Evolutionary conservation across 2,113 vertebrate species (phyloP).

Genomic region (Saccopteryx bilineata): DNA sequence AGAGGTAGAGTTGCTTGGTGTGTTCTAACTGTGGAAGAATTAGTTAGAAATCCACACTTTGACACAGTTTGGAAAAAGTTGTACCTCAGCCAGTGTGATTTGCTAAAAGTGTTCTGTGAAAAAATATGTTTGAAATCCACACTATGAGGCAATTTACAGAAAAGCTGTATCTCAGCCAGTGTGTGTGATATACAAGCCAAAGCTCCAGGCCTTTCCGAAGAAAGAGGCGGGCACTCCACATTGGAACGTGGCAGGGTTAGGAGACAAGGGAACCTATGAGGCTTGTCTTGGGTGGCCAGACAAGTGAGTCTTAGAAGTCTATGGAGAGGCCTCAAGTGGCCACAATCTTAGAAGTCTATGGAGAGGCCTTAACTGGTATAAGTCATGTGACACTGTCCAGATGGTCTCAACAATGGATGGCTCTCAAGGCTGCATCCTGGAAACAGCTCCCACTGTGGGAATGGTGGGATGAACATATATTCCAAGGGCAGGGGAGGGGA

Average conservation of each 20-base stretch:
- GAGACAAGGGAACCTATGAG: not conserved
- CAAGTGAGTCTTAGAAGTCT: not conserved
- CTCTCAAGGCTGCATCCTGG: not conserved
- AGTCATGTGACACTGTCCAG: not conserved
- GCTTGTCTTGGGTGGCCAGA: not conserved
- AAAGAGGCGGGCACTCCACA: not conserved
- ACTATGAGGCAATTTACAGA: not conserved
- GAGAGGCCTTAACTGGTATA: not conserved
- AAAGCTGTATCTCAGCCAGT: not conserved
- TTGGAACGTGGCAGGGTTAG: not conserved
- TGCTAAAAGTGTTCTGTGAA: not conserved
- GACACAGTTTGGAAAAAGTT: not conserved
- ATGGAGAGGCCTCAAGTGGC: not conserved
- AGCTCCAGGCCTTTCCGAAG: not conserved
- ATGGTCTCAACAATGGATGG: not conserved
- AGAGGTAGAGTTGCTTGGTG: not conserved
- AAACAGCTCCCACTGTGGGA: not conserved
- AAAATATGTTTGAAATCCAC: not conserved
- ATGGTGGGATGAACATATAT: not conserved
- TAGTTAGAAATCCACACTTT: not conserved
- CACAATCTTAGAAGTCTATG: no score
- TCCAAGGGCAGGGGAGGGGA: not conserved
- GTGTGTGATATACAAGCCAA: not conserved
- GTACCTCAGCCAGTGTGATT: not conserved
- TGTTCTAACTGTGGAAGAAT: not conserved